Evolutionary conservation across 2,888 invertebrate genomes (phyloP).

Genomic region (Drosophila birchii): DNA sequence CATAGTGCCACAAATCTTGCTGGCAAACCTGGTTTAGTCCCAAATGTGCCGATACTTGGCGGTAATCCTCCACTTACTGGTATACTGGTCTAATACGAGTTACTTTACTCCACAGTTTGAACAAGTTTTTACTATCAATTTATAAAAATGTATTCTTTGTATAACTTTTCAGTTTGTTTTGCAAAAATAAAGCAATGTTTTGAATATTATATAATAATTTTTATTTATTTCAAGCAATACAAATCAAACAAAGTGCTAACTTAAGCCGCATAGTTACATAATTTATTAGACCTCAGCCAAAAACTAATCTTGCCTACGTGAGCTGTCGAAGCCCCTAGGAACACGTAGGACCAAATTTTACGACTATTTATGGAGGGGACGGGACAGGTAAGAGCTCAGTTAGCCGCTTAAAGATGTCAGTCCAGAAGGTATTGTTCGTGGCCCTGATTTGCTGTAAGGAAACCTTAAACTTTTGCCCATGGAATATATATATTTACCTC

Average conservation of each 20-base stretch:
- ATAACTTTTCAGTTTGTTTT: not conserved
- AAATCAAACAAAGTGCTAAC: not conserved
- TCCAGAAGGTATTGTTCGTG: slow-evolving; percentile 15
- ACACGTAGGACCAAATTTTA: slow-evolving; percentile 51
- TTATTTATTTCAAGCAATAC: too few relatives aligned
- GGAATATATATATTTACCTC: not conserved
- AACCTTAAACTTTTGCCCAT: not conserved
- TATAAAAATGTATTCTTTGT: not conserved
- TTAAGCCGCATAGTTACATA: not conserved
- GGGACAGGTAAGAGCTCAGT: slow-evolving; percentile 8
- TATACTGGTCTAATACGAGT: not conserved
- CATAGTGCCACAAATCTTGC: too few relatives aligned
- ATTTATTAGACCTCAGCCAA: not conserved
- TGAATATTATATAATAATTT: not conserved
- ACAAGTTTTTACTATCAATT: too few relatives aligned
- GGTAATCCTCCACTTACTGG: not conserved
- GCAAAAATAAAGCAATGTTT: slow-evolving; percentile 13
- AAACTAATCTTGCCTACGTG: slow-evolving; percentile 54
- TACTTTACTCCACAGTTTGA: too few relatives aligned
- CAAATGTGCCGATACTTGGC: not conserved
- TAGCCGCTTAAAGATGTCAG: slow-evolving; percentile 5
- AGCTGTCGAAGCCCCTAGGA: not conserved
- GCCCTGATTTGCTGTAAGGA: slow-evolving; percentile 45
- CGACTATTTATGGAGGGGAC: slow-evolving; percentile 52
- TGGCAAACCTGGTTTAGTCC: too few relatives aligned